Conservation (phyloP, 37 sponge, comb jelly and placozoan species). For the Spongia lamella region DNA sequence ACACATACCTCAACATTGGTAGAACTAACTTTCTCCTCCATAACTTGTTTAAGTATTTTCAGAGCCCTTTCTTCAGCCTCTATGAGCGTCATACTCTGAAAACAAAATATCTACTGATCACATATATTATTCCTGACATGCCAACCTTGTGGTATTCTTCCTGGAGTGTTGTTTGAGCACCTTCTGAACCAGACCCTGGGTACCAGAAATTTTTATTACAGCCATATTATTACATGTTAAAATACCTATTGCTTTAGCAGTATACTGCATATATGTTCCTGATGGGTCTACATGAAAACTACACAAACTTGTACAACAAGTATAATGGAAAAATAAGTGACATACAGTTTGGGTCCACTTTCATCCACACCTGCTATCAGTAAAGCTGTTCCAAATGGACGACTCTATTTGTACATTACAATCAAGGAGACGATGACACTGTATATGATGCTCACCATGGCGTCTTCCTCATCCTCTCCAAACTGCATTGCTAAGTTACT, state of each 20-base stretch:
- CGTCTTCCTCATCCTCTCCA: slow-evolving; percentile 81
- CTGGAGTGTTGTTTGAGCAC: slow-evolving; percentile 89
- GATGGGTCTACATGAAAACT: slow-evolving; percentile 83
- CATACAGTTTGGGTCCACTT: slow-evolving; percentile 82
- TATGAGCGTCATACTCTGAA: slow-evolving; percentile 72
- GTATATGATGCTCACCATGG: not conserved
- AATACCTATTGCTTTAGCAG: slow-evolving; percentile 92
- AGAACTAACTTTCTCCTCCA: slow-evolving; percentile 95
- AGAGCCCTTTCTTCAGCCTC: slow-evolving; percentile 80
- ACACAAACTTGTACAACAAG: not conserved
- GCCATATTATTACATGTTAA: not conserved
- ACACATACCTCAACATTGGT: slow-evolving; percentile 85
- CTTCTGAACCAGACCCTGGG: slow-evolving; percentile 88
- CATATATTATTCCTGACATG: not conserved
- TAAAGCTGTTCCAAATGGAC: slow-evolving; percentile 97
- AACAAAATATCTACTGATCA: not conserved
- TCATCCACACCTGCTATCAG: slow-evolving; percentile 95
- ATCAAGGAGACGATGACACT: not conserved
- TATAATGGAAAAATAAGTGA: not conserved
- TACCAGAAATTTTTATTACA: not conserved
- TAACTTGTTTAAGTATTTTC: slow-evolving; percentile 91
- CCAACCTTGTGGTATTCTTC: slow-evolving; percentile 87
- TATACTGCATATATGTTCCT: slow-evolving; percentile 87
- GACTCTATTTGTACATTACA: slow-evolving; percentile 46
- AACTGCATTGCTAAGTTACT: slow-evolving; percentile 93